Conservation (phyloP, 2,888 invertebrate genomes). For the Xylota segnis region DNA sequence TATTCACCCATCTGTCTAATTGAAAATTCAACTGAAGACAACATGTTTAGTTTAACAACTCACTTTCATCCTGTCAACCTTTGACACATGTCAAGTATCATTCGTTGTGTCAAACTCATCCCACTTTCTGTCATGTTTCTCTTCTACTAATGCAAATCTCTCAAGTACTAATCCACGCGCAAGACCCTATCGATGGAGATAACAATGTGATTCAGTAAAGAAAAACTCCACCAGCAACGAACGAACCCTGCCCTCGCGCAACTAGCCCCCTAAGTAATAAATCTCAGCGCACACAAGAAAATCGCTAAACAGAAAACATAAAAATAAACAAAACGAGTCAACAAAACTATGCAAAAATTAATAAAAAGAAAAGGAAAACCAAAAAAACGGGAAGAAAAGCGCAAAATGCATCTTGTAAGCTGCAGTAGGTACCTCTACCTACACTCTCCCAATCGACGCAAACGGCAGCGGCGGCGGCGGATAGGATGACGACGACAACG, state of each 20-base stretch:
- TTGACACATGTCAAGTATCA: conserved; percentile 70
- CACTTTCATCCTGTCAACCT: conserved; percentile 57
- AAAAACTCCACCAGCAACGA: conserved; percentile 21
- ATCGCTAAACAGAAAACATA: conserved; percentile 56
- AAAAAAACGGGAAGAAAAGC: conserved; percentile 63
- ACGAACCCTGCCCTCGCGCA: not conserved
- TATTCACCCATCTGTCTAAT: no score
- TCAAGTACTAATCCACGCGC: conserved; percentile 53
- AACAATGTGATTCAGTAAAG: conserved; percentile 50
- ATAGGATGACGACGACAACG: conserved; percentile 13
- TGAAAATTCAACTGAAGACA: not conserved
- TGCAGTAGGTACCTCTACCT: conserved; percentile 47
- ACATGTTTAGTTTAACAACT: conserved; percentile 29
- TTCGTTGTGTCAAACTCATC: conserved; percentile 62
- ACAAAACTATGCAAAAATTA: conserved; percentile 56
- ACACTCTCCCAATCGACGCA: conserved; percentile 79
- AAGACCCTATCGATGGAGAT: conserved; percentile 61
- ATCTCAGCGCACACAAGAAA: conserved; percentile 66
- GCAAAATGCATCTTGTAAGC: conserved; percentile 64
- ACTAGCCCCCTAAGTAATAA: conserved; percentile 58
- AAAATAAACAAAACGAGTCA: conserved; percentile 57
- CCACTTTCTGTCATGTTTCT: conserved; percentile 46
- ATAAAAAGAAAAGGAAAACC: conserved; percentile 10
- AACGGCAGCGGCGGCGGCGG: conserved; percentile 25
- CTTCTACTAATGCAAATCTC: conserved; percentile 43